phyloP scores from a whole-genome alignment of 2,113 vertebrate genomes.

The Oncorhynchus tshawytscha region DNA sequence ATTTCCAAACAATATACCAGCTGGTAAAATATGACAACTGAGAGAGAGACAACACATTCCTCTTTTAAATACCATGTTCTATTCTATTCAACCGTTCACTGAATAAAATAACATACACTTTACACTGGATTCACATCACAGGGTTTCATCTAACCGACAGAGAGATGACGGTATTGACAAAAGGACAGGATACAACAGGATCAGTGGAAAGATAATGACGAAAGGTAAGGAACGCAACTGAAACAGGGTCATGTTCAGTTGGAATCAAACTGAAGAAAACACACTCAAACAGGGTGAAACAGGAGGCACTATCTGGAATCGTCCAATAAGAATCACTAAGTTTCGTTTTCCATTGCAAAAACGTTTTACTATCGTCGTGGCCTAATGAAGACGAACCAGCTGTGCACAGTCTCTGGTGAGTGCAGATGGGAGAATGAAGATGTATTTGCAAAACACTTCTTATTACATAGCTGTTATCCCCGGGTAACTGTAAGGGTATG shows the following conservation, averaged over 20 bases:
- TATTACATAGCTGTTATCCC: neutral
- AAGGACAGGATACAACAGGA: neutral
- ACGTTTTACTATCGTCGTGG: too few species aligned
- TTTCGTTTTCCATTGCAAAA: too few species aligned
- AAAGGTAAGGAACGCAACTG: neutral
- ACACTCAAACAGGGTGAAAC: too few species aligned
- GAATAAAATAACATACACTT: neutral
- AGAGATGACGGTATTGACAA: neutral
- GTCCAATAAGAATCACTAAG: too few species aligned
- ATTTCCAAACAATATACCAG: neutral
- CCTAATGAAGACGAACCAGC: neutral
- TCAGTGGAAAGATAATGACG: neutral
- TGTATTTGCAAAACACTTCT: neutral
- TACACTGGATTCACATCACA: slow-evolving; percentile 4
- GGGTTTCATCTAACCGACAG: neutral
- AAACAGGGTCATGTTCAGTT: neutral
- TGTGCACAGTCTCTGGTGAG: neutral
- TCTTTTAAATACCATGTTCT: neutral
- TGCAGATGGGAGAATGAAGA: neutral
- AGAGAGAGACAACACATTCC: neutral
- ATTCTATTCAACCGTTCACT: slow-evolving; percentile 1
- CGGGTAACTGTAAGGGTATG: neutral
- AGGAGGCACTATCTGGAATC: too few species aligned
- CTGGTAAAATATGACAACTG: neutral
- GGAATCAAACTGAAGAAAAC: neutral